phyloP scores from a whole-genome alignment of 2,113 vertebrate genomes.

The Lagenorhynchus albirostris region DNA sequence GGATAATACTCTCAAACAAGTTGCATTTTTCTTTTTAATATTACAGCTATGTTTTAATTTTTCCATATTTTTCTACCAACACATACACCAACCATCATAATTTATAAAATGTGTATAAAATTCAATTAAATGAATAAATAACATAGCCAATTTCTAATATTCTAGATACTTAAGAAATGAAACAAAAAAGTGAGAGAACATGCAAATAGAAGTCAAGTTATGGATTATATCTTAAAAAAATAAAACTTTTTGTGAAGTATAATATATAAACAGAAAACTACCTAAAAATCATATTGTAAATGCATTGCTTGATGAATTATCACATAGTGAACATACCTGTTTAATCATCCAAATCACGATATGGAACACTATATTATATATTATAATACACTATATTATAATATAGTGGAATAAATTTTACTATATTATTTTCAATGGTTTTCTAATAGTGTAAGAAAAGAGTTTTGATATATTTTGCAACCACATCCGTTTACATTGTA shows the following conservation, averaged over 20 bases:
- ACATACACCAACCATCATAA: background rate
- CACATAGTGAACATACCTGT: background rate
- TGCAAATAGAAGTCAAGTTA: background rate
- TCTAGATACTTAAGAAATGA: background rate
- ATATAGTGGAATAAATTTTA: too few relatives aligned
- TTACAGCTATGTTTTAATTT: background rate
- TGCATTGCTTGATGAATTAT: background rate
- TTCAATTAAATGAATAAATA: background rate
- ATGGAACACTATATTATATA: background rate
- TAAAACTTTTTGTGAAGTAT: background rate
- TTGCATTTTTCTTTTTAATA: background rate
- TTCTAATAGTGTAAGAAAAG: slow-evolving; percentile 4
- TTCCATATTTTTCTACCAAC: background rate
- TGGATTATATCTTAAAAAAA: background rate
- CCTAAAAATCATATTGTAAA: background rate
- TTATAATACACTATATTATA: too few relatives aligned
- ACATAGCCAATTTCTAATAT: background rate
- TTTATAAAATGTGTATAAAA: background rate
- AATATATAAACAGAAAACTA: background rate
- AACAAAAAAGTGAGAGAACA: background rate
- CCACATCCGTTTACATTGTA: background rate
- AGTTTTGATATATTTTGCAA: slow-evolving; percentile 15
- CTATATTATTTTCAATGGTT: background rate
- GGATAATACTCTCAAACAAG: background rate
- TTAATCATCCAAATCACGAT: background rate